Evolutionary conservation across 2,113 vertebrate species (phyloP), one percentile per base, ranked within the genome.

Genomic region (Festucalex cinctus): DNA sequence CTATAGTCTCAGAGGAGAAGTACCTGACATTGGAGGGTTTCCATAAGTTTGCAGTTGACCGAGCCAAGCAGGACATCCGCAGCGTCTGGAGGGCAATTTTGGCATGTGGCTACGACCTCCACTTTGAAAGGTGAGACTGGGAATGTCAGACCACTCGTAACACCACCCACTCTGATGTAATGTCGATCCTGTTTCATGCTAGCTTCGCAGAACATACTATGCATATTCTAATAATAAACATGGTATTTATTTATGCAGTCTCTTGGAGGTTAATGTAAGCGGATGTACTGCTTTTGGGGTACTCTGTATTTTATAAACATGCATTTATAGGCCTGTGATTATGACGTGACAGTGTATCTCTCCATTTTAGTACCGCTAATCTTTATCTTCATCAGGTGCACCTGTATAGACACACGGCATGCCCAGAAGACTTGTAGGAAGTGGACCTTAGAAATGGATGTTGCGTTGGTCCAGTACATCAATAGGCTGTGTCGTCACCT

Each of bases 41-140:
- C 68, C 95, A 97, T 73, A 95, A 93, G 39, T 99, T 99, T 69
- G 93, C 96, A 5, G 88, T 98, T 39, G 97, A 99, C 70, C 92
- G 96, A 24, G 95, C 96, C 63, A 99, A 98, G 70, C 97, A 98
- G 85, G 97, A 99, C 82, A 95, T 98, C 84, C 96, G 96, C 0
- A 98, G 96, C 0, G 93, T 99, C 74, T 99, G 97, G 97, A 93
- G 97, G 78, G 95, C 95, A 2, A 94, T 99, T 73, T 79, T 99
- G 74, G 94, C 95, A 64, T 98, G 97, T 19, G 97, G 97, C 2
- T 99, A 96, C 1, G 97, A 99, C 70, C 94, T 98, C 13, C 97
- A 99, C 73, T 98, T 97, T 78, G 96, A 99, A 89, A 96, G 96
- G 97, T 97, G 70, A 86, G 85, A 66, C 49, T 9, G 6, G 1